These are phyloP conservation scores for Biston betularia DNA, from an alignment of 2,888 invertebrate genomes.

Conservation along the genomic window DNA sequence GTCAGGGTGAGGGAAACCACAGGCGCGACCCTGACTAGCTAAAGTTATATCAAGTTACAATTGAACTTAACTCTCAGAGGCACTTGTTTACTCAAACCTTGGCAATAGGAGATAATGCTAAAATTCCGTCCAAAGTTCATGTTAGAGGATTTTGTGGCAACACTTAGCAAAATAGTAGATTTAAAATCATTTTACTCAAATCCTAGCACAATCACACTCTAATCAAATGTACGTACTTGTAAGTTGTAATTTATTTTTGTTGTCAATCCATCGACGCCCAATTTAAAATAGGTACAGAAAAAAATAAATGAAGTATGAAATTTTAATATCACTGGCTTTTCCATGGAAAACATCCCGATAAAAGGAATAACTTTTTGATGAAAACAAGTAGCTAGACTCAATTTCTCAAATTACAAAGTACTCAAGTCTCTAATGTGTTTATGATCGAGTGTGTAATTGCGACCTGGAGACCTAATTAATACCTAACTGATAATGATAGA, in stretches of 20 bases:
- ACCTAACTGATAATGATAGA: conserved; percentile 18
- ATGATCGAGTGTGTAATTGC: background rate
- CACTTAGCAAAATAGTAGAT: conserved; percentile 1
- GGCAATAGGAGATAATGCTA: conserved; percentile 32
- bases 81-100: conserved; percentile 31
- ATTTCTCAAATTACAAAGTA: too few species aligned
- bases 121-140: conserved; percentile 23
- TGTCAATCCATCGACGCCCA: too few species aligned
- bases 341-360: too few species aligned
- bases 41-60: conserved; percentile 39
- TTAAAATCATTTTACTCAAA: background rate
- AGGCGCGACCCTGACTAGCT: conserved; percentile 32
- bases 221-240: too few species aligned
- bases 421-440: background rate
- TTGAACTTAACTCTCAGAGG: conserved; percentile 34
- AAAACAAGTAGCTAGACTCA: background rate
- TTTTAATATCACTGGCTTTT: too few species aligned
- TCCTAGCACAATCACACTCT: background rate
- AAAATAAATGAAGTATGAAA: too few species aligned
- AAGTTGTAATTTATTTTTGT: too few species aligned
- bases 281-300: too few species aligned
- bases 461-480: conserved; percentile 12
- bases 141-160: conserved; percentile 17
- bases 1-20: conserved; percentile 28
- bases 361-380: background rate